Percentiles rank a stretch among this genome's conserved stretches.
Conservation (phyloP, 2,113 vertebrate genomes). For the Diadophis punctatus region DNA sequence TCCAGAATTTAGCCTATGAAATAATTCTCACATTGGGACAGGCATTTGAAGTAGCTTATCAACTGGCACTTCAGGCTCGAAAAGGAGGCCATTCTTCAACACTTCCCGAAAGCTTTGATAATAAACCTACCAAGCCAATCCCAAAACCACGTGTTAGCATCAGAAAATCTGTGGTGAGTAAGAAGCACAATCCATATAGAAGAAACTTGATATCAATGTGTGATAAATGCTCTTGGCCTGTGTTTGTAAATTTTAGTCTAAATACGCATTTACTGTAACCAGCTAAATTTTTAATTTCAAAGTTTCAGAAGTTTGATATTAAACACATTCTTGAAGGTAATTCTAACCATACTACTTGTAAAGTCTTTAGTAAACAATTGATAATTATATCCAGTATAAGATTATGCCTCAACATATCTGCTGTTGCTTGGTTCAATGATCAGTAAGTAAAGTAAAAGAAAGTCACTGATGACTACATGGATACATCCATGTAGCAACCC, state of each 20-base stretch:
- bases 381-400: not conserved
- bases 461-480: not conserved
- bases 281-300: not conserved
- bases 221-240: not conserved
- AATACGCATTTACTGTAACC: not conserved
- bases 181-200: conserved; percentile 14
- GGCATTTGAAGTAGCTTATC: conserved; percentile 98
- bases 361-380: not conserved
- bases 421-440: not conserved
- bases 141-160: conserved; percentile 98
- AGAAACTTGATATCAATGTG: not conserved
- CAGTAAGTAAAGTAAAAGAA: not conserved
- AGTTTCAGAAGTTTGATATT: not conserved
- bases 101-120: conserved; percentile 96
- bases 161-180: conserved; percentile 95
- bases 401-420: not conserved
- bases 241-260: not conserved
- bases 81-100: conserved; percentile 96
- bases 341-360: not conserved
- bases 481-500: not conserved
- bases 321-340: conserved; percentile 8
- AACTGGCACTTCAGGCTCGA: conserved; percentile 94
- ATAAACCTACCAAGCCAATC: conserved; percentile 94
- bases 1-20: conserved; percentile 97
- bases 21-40: conserved; percentile 98